A percentile compares a stretch with the other conserved stretches of the same genome.
These are phyloP conservation scores for Rhysida immarginata DNA, from an alignment of 1,140 invertebrate genomes.

Conservation along the genomic window DNA sequence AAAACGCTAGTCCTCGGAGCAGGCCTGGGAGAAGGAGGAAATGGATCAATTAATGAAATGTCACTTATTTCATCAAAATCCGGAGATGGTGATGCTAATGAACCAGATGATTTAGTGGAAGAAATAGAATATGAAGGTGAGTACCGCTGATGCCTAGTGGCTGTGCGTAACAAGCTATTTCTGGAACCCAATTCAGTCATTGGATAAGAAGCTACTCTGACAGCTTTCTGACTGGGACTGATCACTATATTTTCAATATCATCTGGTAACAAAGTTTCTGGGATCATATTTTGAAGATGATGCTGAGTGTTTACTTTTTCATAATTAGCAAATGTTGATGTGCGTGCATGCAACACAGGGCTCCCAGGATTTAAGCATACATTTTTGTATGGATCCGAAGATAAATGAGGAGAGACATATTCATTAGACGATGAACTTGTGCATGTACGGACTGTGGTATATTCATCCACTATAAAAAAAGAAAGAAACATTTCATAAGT, in stretches of 20 bases:
- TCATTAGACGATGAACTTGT: too few species aligned
- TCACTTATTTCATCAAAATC: background rate
- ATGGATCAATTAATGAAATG: too few species aligned
- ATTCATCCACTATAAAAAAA: conserved; percentile 1
- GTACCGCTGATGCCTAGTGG: background rate
- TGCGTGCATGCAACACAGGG: background rate
- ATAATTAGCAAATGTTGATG: background rate
- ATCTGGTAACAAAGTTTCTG: too few species aligned
- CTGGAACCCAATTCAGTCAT: background rate
- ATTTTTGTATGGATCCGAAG: background rate
- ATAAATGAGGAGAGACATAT: background rate
- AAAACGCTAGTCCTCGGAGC: too few species aligned
- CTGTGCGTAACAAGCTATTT: background rate
- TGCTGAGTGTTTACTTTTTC: background rate
- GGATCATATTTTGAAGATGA: too few species aligned
- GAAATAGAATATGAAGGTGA: background rate
- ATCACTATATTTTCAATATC: too few species aligned
- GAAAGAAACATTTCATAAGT: too few species aligned
- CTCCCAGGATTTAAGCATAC: background rate
- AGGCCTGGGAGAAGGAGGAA: too few species aligned
- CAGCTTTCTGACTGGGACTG: too few species aligned
- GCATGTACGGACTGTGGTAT: too few species aligned
- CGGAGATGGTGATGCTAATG: background rate
- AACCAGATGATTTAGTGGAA: background rate
- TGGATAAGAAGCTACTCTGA: background rate